Base-by-base conservation (phyloP, 2,888 invertebrate species). In the Lithophane leautieri region DNA sequence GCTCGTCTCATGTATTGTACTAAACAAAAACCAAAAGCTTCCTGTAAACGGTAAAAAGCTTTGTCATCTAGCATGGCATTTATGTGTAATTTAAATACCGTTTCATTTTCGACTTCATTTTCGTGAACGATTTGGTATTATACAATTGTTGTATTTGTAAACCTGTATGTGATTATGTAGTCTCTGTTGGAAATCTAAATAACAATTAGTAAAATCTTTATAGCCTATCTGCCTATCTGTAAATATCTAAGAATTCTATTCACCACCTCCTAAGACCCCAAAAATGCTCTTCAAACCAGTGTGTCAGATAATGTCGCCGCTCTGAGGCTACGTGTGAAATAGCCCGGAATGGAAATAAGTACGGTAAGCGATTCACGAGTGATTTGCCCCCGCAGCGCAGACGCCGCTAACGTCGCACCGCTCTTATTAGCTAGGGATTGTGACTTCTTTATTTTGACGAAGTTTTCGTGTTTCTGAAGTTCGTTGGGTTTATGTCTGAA, bases 291-390 rank as follows among this genome's bases (percentile, higher is more conserved):
- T 73, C 67, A 42, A 22, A 60, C 68, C 79, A 69, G 86, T 87
- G 83, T 86, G 87, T 87, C 87, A 87, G 83, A 82, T 83, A 82
- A 86, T 86, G 81, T 79, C 84, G 73, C 76, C 73, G 75, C 76
- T 74, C 73, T 74, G 83, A 78, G 78, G 88, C 81, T 82, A 81
- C 87, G 87, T 86, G 91, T 91, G 90, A 89, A 92, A 92, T 89
- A 91, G 91, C 86, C 78, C 76, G 91, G 91, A 92, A 92, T 88
- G 88, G 89, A 87, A 91, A 91, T 90, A 90, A 91, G 90, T 88
- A 79, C 86, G 88, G 89, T 89, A 88, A 90, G 90, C 91, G 89
- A 85, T 90, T 91, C 91, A 87, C 91, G 89, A 89, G 79, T 89
- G 91, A 91, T 91, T 92, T 89, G 89, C 85, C 82, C 79, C 81